Evolutionary conservation across 1,140 invertebrate species (phyloP), one percentile per base, ranked within the genome.

Genomic region (Formica selysi): DNA sequence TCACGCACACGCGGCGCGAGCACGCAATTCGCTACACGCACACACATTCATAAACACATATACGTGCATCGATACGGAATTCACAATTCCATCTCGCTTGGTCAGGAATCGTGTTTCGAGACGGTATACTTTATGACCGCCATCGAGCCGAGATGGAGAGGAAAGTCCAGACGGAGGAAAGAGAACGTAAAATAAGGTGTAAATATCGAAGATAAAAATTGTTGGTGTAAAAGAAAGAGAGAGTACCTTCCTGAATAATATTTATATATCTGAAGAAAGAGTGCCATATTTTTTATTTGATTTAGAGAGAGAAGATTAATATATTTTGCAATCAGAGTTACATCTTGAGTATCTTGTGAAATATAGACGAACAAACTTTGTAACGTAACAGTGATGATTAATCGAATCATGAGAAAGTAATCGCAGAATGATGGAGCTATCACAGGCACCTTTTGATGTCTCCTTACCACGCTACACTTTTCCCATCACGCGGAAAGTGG

Each of bases 1-100:
- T 91, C 91, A 91, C 19, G 41, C 68, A 68, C 38, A 83, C 57
- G 71, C 64, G 41, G 4, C 48, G 85, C 36, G 57, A n/a, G 62
- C 51, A 54, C 13, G 32, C 19, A 70, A 81, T 70, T 64, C 64
- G 29, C 62, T 51, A 51, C 41, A n/a, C 68, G 19, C 59, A 5
- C 61, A 16, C 29, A 13, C 38, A 6, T 36, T 7, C 71, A 48
- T 2, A 22, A 41, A 8, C 6, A 2, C 16, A 1, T 54, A 13
- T 48, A 48, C 3, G 3, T 51, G 16, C 5, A 19, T 19, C 48
- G 48, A 4, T 19, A 19, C 16, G 44, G 10, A 32, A n/a, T 38
- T 41, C 1, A 29, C 67, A 64, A 84, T 89, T 85, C 61, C 41
- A 54, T 90, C 78, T 90, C 61, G 19, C 78, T 48, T 54, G 26